Evolutionary conservation across 92 coral and sea anemone genomes (phyloP).

Genomic region (Porites rus): DNA sequence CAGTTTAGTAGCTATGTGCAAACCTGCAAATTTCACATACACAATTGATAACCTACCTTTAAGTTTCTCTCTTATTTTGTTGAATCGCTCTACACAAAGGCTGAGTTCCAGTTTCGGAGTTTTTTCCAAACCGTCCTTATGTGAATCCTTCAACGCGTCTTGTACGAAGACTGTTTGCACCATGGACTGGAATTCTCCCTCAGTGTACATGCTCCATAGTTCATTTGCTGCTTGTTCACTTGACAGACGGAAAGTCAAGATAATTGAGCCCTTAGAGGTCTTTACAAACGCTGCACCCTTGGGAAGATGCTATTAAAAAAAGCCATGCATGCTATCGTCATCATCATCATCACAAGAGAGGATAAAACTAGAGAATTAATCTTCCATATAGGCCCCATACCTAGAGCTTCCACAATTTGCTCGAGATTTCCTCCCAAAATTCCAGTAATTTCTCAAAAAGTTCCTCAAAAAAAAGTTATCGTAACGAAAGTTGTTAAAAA

Average conservation of each 20-base stretch:
- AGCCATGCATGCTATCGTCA: neutral
- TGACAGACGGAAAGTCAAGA: constrained; percentile 84
- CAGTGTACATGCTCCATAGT: constrained; percentile 79
- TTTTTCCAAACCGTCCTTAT: constrained; percentile 1
- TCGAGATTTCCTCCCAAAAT: no score
- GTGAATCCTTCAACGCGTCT: constrained; percentile 8
- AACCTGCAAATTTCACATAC: no score
- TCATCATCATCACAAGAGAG: no score
- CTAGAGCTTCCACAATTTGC: no score
- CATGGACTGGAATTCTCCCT: constrained; percentile 37
- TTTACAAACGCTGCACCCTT: constrained; percentile 79
- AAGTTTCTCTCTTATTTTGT: constrained; percentile 33
- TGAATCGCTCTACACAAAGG: constrained; percentile 29
- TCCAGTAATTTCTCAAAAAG: no score
- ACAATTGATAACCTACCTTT: neutral
- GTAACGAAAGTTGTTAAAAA: no score
- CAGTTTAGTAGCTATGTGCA: no score
- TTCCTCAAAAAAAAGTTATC: no score
- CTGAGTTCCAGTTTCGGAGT: constrained; percentile 2
- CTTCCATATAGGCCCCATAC: no score
- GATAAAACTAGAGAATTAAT: no score
- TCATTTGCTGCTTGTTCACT: constrained; percentile 76
- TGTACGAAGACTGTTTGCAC: constrained; percentile 55
- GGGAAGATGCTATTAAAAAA: constrained; percentile 56
- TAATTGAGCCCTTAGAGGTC: constrained; percentile 72